Conservation (phyloP, 2,888 invertebrate genomes). For the Sepioteuthis lessoniana region DNA sequence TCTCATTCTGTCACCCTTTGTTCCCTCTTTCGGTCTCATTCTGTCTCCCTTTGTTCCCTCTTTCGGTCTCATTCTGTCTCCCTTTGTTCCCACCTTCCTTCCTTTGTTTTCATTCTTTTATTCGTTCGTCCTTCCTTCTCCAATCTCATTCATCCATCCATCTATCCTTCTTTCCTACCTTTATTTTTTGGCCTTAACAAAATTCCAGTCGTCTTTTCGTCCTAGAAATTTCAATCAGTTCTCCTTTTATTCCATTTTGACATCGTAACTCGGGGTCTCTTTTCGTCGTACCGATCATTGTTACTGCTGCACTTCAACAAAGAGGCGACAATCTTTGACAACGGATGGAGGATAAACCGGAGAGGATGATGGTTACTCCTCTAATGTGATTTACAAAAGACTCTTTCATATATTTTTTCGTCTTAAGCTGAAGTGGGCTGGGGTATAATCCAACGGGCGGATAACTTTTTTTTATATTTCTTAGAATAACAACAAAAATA, state of each 20-base stretch:
- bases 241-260: neutral
- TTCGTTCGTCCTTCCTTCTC: neutral
- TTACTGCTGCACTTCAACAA: neutral
- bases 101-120: neutral
- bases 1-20: too few species aligned
- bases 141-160: neutral
- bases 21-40: too few species aligned
- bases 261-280: too few species aligned
- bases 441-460: neutral
- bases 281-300: neutral
- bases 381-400: neutral
- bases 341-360: neutral
- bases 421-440: neutral
- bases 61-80: too few species aligned
- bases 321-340: neutral
- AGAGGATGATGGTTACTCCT: neutral
- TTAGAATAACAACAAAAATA: neutral
- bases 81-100: too few species aligned
- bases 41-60: too few species aligned
- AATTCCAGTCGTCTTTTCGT: neutral
- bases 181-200: neutral
- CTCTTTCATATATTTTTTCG: neutral
- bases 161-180: neutral
- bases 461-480: neutral
- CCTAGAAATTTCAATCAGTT: neutral